Percentiles rank a stretch among this genome's conserved stretches.
Evolutionary conservation across 2,888 invertebrate species (phyloP).

Genomic region (Tetheella fluctuosa): DNA sequence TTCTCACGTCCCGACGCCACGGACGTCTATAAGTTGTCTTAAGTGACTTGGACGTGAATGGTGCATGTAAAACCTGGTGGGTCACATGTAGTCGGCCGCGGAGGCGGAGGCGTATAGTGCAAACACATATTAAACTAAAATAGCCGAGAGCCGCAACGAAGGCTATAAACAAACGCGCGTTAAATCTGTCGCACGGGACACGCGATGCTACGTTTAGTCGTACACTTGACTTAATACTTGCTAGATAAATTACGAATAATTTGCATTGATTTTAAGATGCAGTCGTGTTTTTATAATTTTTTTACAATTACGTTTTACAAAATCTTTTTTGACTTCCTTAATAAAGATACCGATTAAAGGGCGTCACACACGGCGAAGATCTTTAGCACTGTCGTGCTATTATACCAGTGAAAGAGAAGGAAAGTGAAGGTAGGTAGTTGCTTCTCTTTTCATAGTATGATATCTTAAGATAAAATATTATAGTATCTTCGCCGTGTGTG

Average conservation of each 20-base stretch:
- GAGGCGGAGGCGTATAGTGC: not conserved
- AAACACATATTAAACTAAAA: conserved; percentile 27
- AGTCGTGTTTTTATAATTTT: too few species aligned
- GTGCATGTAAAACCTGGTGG: not conserved
- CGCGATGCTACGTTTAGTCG: conserved; percentile 10
- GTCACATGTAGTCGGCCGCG: not conserved
- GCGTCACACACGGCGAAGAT: too few species aligned
- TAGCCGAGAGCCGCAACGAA: conserved; percentile 24
- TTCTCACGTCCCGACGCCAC: not conserved
- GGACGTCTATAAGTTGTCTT: not conserved
- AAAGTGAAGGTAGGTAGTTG: too few species aligned
- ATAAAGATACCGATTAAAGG: too few species aligned
- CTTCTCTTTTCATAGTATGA: too few species aligned
- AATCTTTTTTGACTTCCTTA: too few species aligned
- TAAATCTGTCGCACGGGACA: conserved; percentile 39
- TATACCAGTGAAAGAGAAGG: too few species aligned
- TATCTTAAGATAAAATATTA: too few species aligned
- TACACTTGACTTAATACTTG: not conserved
- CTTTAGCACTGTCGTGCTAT: too few species aligned
- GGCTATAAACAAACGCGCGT: conserved; percentile 34
- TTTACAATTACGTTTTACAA: too few species aligned
- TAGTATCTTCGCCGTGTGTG: too few species aligned
- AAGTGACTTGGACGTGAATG: not conserved
- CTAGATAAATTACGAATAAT: not conserved
- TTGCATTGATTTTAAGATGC: not conserved